These are phyloP conservation scores for Netelia fuscicornis DNA, from an alignment of 2,888 invertebrate genomes.

Conservation along the genomic window DNA sequence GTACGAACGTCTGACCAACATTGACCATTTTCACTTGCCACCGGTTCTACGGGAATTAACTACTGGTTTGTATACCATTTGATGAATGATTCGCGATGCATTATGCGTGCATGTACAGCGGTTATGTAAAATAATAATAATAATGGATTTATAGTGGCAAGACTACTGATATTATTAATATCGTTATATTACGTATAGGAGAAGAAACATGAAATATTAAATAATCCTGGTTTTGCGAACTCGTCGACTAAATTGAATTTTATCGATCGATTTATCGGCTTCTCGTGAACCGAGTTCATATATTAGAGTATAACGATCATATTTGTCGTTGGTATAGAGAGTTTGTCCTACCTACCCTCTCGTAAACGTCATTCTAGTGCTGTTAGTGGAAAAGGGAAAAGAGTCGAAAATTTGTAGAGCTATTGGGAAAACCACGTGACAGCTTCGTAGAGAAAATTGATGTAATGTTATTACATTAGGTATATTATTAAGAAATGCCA, in stretches of 20 bases:
- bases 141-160: neutral
- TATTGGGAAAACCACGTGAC: no score
- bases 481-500: no score
- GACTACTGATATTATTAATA: neutral
- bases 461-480: no score
- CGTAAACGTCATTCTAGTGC: no score
- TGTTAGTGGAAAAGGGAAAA: no score
- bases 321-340: neutral
- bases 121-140: neutral
- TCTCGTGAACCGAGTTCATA: constrained; percentile 8
- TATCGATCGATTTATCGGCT: constrained; percentile 26
- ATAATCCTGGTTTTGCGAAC: constrained; percentile 10
- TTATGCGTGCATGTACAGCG: neutral
- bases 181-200: neutral
- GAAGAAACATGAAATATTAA: constrained; percentile 13
- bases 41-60: neutral
- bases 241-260: constrained; percentile 44
- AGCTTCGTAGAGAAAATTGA: no score
- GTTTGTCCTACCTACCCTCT: neutral
- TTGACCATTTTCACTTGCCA: constrained; percentile 55
- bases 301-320: constrained; percentile 7
- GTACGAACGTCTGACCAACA: constrained; percentile 52
- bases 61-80: neutral
- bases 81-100: neutral
- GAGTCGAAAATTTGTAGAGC: no score